phyloP scores from a whole-genome alignment of 2,888 invertebrate species.

The Drosophila borborema region DNA sequence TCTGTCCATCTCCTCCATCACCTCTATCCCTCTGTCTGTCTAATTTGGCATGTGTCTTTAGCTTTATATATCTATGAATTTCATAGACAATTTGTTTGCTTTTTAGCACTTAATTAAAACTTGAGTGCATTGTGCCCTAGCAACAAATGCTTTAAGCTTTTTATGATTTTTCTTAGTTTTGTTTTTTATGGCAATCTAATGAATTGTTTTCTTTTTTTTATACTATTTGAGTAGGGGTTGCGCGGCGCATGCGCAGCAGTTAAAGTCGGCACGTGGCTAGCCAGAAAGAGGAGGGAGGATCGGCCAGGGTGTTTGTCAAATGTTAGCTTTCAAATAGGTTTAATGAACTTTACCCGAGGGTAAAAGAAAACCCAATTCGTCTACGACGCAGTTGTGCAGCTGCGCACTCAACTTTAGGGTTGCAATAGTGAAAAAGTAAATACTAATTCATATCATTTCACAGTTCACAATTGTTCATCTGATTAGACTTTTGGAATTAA shows the following conservation, averaged over 20 bases:
- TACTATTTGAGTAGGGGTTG: conserved; percentile 54
- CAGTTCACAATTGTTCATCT: neutral
- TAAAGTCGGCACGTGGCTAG: conserved; percentile 32
- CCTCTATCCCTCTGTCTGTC: neutral
- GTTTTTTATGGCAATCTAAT: conserved; percentile 37
- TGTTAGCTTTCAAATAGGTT: conserved; percentile 66
- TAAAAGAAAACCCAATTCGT: conserved; percentile 1
- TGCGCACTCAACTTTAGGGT: conserved; percentile 51
- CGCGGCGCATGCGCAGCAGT: conserved; percentile 51
- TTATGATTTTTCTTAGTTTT: conserved; percentile 3
- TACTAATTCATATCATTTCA: neutral
- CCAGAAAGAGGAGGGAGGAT: conserved; percentile 50
- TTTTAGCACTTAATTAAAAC: conserved; percentile 66
- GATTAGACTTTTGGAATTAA: neutral
- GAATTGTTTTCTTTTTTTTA: conserved; percentile 25
- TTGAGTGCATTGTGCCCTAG: conserved; percentile 49
- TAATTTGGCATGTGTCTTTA: conserved; percentile 18
- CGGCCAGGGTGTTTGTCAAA: too few relatives aligned
- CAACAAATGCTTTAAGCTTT: conserved; percentile 42
- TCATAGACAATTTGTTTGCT: conserved; percentile 47
- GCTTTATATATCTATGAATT: conserved; percentile 19
- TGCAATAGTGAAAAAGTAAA: conserved; percentile 23
- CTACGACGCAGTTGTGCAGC: conserved; percentile 49
- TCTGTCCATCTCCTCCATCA: neutral
- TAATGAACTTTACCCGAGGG: conserved; percentile 45